These are phyloP conservation scores for Cyrtonyx montezumae DNA, from an alignment of 2,113 vertebrate species.

Conservation along the genomic window DNA sequence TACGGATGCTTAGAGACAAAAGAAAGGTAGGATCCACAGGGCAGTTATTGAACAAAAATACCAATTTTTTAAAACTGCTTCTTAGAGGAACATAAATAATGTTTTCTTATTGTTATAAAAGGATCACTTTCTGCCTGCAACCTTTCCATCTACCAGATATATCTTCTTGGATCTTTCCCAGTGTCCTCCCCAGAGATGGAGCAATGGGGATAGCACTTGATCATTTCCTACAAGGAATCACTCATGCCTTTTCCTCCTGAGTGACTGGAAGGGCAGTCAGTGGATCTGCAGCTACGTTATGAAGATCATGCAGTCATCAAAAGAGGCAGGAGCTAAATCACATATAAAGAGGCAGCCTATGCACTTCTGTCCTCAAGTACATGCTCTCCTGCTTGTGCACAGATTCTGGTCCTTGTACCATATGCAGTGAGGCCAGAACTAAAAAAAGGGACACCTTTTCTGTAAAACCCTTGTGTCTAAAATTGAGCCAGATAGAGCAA, in stretches of 20 bases:
- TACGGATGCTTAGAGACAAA: not conserved
- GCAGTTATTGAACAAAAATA: not conserved
- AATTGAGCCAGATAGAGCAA: not conserved
- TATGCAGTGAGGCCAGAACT: not conserved
- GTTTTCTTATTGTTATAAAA: not conserved
- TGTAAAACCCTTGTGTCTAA: not conserved
- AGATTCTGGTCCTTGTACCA: not conserved
- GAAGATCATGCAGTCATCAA: constrained; percentile 31
- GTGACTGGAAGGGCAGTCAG: not conserved
- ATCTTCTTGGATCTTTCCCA: not conserved
- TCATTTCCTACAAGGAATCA: not conserved
- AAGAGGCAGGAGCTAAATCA: constrained; percentile 16
- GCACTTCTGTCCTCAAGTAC: not conserved
- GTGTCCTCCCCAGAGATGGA: not conserved
- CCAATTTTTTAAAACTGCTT: not conserved
- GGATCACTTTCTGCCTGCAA: not conserved
- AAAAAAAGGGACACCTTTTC: not conserved
- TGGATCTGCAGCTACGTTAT: constrained; percentile 9
- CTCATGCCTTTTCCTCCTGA: not conserved
- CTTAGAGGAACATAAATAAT: not conserved
- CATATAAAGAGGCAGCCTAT: not conserved
- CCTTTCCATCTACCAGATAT: not conserved
- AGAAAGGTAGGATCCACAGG: not conserved
- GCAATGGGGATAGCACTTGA: not conserved
- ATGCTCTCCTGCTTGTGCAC: not conserved